Evolutionary conservation across 2,797 vertebrate species (phyloP), one percentile per base, ranked within the genome.

Genomic region (Zenarchopterus dispar): DNA sequence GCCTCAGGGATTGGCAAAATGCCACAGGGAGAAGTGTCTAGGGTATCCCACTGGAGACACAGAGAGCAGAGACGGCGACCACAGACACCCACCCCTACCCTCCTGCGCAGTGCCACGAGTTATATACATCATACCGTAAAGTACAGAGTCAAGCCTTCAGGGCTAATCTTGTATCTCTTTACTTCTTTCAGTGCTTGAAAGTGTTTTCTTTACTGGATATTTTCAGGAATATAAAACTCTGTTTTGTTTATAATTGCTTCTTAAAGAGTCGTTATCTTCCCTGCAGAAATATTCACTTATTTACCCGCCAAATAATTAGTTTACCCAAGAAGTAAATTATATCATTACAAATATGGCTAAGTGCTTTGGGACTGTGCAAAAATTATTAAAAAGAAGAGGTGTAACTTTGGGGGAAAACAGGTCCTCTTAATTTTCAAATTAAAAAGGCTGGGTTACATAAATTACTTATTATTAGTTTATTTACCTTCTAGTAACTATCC

Each of bases 1-100:
- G 92, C 90, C 88, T 93, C 90, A 59, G 87, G 92, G 85, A 93
- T 90, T 91, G 91, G 89, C 84, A 47, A 45, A 45, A 31, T 21
- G 88, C 89, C 90, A 89, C 71, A 70, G 67, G 89, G 85, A 86
- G 71, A 85, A 83, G 81, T 85, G 86, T 80, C 73, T 66, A 73
- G 68, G 57, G 67, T 72, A 78, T 74, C 85, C 76, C 66, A 68
- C 62, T 80, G 88, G 91, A 91, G 91, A 92, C 89, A 77, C 56
- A 50, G 36, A 82, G 84, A 74, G 84, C 80, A 70, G 78, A 75
- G 86, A 69, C 78, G 26, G 77, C 36, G 66, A 91, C 93, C 93
- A 90, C 93, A 92, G 83, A 89, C 86, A 87, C 85, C 84, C 82
- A 84, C 87, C 87, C 88, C 13, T 77, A 77, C 75, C 84, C 78